These are phyloP conservation scores for Sarcophaga peregrina DNA, from an alignment of 1,140 invertebrate species.

Conservation along the genomic window DNA sequence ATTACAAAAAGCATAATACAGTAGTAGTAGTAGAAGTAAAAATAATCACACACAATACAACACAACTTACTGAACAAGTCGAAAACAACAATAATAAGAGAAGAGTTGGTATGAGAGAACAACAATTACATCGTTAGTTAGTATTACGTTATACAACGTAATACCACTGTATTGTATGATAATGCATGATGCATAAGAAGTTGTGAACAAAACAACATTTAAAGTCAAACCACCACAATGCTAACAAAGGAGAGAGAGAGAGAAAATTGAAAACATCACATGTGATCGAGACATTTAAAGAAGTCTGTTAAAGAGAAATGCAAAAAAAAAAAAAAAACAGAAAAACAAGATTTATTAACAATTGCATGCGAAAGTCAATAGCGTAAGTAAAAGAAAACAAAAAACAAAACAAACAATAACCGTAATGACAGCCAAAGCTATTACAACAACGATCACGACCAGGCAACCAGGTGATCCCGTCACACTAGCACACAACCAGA, in stretches of 20 bases:
- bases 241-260: not conserved
- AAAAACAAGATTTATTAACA: constrained; percentile 10
- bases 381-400: not conserved
- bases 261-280: not conserved
- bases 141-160: constrained; percentile 22
- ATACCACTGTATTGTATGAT: not conserved
- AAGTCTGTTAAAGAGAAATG: not conserved
- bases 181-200: constrained; percentile 15
- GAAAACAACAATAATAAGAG: too few species aligned
- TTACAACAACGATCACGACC: not conserved
- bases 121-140: constrained; percentile 20
- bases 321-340: not conserved
- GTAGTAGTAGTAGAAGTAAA: not conserved
- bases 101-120: not conserved
- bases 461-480: not conserved
- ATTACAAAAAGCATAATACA: constrained; percentile 7
- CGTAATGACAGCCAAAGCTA: not conserved
- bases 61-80: not conserved
- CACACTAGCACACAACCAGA: constrained; percentile 14
- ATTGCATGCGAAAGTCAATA: constrained; percentile 14
- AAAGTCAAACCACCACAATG: not conserved
- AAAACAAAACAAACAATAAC: not conserved
- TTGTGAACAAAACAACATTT: not conserved
- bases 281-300: not conserved
- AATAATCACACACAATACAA: not conserved